Evolutionary conservation across 2,888 invertebrate genomes (phyloP).

Genomic region (Pemphredon lugubris): DNA sequence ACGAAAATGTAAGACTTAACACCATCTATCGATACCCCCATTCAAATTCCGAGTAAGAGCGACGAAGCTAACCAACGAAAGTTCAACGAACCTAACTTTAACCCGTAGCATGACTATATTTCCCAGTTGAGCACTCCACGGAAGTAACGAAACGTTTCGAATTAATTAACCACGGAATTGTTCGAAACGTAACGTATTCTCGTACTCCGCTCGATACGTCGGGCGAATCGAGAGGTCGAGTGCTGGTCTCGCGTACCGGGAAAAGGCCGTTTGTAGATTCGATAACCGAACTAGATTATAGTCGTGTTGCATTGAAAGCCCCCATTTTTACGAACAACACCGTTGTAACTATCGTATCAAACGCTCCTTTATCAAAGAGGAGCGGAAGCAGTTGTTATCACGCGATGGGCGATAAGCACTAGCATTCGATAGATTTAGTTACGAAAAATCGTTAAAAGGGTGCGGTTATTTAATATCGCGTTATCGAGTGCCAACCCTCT

Average conservation of each 20-base stretch:
- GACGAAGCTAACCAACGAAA: too few species aligned
- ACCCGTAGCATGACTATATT: too few species aligned
- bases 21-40: too few species aligned
- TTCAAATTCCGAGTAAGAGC: too few species aligned
- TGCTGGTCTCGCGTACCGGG: background rate
- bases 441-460: conserved; percentile 60
- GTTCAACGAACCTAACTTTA: too few species aligned
- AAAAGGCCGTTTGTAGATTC: conserved; percentile 14
- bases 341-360: conserved; percentile 54
- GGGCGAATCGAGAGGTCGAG: too few species aligned
- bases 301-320: conserved; percentile 24
- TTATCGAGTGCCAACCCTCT: conserved; percentile 43
- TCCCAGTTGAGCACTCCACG: too few species aligned
- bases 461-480: conserved; percentile 58
- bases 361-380: conserved; percentile 65
- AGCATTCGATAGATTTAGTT: conserved; percentile 62
- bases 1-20: too few species aligned
- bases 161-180: too few species aligned
- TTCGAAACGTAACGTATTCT: too few species aligned
- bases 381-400: conserved; percentile 74
- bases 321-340: conserved; percentile 52
- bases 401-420: conserved; percentile 60
- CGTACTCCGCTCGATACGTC: too few species aligned
- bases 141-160: too few species aligned
- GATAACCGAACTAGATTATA: conserved; percentile 13